Evolutionary conservation across 2,113 vertebrate genomes (phyloP).

Genomic region (Pelecanus crispus): DNA sequence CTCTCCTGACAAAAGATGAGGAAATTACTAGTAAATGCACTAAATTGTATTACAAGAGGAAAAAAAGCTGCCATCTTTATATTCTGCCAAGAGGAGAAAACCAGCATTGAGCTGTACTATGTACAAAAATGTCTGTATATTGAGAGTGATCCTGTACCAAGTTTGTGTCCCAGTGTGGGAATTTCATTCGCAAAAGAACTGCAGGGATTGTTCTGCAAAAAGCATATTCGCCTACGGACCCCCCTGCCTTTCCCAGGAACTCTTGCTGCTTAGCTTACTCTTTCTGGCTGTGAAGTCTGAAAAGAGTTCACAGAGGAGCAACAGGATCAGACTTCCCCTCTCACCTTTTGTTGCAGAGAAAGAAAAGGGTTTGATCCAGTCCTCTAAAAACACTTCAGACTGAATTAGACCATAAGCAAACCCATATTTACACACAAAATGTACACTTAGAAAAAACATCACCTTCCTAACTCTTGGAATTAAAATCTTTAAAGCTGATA

Average conservation of each 20-base stretch:
- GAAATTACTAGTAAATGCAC: conserved; percentile 23
- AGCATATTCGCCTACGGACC: background rate
- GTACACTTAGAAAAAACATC: background rate
- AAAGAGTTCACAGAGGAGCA: conserved; percentile 13
- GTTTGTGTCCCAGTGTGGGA: background rate
- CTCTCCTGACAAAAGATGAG: conserved; percentile 33
- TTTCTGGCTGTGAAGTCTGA: background rate
- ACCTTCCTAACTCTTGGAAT: background rate
- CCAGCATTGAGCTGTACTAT: background rate
- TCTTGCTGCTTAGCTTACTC: conserved; percentile 7
- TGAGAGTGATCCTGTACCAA: background rate
- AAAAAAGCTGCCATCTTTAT: background rate
- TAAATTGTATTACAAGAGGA: background rate
- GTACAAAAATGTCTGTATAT: background rate
- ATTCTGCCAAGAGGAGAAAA: background rate
- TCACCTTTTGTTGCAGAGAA: background rate
- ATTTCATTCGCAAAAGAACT: background rate
- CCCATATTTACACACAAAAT: background rate
- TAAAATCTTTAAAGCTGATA: background rate
- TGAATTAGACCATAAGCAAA: background rate
- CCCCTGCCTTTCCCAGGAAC: background rate
- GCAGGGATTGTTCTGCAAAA: background rate
- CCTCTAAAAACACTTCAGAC: background rate
- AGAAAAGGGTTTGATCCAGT: background rate
- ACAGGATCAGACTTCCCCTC: background rate